Base-by-base conservation (phyloP, 1,140 invertebrate species). In the Xylocopa sonorina region DNA sequence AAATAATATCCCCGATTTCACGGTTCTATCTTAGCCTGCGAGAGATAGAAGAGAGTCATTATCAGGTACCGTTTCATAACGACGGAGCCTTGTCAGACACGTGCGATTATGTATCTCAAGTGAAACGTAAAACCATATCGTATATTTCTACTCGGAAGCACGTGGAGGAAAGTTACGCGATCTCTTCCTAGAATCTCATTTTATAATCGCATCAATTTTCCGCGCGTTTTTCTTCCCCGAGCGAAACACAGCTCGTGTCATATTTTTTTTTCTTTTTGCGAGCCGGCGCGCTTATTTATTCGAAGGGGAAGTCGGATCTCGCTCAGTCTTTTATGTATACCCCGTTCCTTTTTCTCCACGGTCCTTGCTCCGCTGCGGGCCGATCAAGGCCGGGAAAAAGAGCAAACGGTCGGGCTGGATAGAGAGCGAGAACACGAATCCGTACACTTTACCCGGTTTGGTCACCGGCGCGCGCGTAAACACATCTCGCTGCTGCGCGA, bases 301-400 rank as follows among this genome's bases (percentile, higher is more conserved):
- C 6, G 29, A 21, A 32, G 53, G 53, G 51, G 62, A 67, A 67
- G 64, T 69, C 34, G 24, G 78, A 74, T 84, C 84, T 86, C 81
- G 57, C 85, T 82, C 67, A 67, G 76, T 79, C 73, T 66, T 80
- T 51, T 64, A 29, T 77, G 29, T 50, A 50, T 62, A 50, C 51
- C 69, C 80, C 67, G 78, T 85, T 84, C 73, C 73, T 82, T 75
- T 86, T 69, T 87, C 82, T 78, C 24, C 69, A 55, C 68, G 76
- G 74, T 84, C 64, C 76, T 83, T 78, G 58, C 83, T 82, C 75
- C 62, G 63, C 50, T 50, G 51, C 57, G 50, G 48, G 64, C 63
- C 82, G 84, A 89, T 88, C 83, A 89, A 89, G 88, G 88, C 66
- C 88, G 82, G 82, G 86, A 87, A 89, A 86, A 88, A 89, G 77